Evolutionary conservation across 2,888 invertebrate species (phyloP).

Genomic region (Eupithecia subumbrata): DNA sequence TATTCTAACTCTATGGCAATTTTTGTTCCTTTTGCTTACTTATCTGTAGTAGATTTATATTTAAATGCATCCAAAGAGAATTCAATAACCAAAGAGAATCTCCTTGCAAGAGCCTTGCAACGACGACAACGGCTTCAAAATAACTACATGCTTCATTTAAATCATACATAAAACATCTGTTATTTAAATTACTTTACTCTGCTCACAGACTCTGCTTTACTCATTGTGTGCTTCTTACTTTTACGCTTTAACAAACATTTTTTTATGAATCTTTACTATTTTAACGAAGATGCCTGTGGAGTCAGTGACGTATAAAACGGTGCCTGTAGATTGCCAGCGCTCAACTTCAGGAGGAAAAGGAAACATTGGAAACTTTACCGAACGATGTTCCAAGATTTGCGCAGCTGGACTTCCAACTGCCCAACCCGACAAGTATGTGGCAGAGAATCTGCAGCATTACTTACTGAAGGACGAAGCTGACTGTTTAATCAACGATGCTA

Average conservation of each 20-base stretch:
- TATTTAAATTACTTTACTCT: too few relatives aligned
- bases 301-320: not conserved
- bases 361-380: conserved; percentile 68
- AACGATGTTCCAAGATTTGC: conserved; percentile 68
- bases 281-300: conserved; percentile 54
- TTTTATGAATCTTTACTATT: conserved; percentile 15
- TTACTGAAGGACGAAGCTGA: conserved; percentile 71
- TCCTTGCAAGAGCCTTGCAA: too few relatives aligned
- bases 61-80: too few relatives aligned
- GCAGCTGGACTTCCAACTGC: conserved; percentile 70
- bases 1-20: too few relatives aligned
- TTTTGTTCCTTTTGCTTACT: too few relatives aligned
- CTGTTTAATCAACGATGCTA: conserved; percentile 66
- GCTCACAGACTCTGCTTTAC: too few relatives aligned
- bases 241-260: not conserved
- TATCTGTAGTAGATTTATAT: too few relatives aligned
- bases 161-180: too few relatives aligned
- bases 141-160: too few relatives aligned
- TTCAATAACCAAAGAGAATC: too few relatives aligned
- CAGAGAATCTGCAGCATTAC: conserved; percentile 64
- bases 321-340: conserved; percentile 57
- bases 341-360: conserved; percentile 73
- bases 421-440: conserved; percentile 59
- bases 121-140: too few relatives aligned
- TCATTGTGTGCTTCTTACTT: not conserved